Conservation (phyloP, 2,797 vertebrate genomes). For the Sus cebifrons region DNA sequence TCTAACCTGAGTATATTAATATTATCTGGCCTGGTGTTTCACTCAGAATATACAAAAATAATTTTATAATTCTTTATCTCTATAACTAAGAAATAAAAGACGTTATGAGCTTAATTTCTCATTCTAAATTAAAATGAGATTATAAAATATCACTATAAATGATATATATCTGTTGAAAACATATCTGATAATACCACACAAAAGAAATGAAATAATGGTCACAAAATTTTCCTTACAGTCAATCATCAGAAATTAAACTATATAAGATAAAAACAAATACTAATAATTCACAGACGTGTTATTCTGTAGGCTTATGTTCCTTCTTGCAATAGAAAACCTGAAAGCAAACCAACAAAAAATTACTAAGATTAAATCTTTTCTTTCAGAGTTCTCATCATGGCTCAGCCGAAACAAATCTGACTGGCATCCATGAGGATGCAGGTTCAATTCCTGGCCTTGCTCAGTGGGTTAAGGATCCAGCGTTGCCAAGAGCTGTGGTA, state of each 20-base stretch:
- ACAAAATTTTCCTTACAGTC: neutral
- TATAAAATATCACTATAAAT: neutral
- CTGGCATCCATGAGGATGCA: no score
- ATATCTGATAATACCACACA: neutral
- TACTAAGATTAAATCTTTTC: neutral
- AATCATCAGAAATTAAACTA: constrained; percentile 14
- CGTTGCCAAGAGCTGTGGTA: no score
- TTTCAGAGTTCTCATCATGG: neutral
- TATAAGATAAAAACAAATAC: neutral
- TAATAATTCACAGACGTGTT: neutral
- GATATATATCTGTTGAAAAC: constrained; percentile 13
- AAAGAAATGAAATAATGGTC: neutral
- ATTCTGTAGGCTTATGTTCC: constrained; percentile 19
- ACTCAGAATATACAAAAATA: neutral
- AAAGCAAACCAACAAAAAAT: constrained; percentile 54
- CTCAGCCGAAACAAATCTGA: no score
- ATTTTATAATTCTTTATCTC: constrained; percentile 33
- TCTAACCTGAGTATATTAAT: neutral
- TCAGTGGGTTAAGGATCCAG: no score
- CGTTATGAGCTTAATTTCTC: neutral
- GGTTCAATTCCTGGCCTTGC: no score
- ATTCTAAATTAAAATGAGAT: constrained; percentile 51
- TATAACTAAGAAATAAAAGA: constrained; percentile 39
- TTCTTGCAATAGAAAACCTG: neutral
- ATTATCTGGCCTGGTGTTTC: neutral